A percentile compares a stretch with the other conserved stretches of the same genome.
Evolutionary conservation across 2,888 invertebrate species (phyloP).

Genomic region (Eulithis prunata): DNA sequence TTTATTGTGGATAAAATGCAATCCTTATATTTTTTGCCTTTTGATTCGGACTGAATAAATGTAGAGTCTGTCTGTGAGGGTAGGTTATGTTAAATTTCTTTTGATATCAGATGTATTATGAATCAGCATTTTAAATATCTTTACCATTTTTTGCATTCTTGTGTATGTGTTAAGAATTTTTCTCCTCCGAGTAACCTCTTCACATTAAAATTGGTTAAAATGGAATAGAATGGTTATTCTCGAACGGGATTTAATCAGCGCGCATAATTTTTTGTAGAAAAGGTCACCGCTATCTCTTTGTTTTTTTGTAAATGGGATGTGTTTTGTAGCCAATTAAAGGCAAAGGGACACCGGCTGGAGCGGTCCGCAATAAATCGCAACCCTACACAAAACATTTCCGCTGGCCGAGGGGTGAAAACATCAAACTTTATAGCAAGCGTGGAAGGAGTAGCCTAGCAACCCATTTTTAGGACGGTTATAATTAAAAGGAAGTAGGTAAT

Average conservation of each 20-base stretch:
- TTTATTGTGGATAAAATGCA: slow-evolving; percentile 84
- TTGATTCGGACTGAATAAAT: slow-evolving; percentile 60
- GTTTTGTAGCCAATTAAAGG: slow-evolving; percentile 83
- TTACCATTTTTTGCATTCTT: slow-evolving; percentile 26
- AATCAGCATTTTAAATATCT: slow-evolving; percentile 36
- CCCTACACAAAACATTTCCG: slow-evolving; percentile 76
- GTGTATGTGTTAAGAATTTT: not conserved
- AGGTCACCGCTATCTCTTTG: slow-evolving; percentile 64
- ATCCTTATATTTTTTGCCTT: slow-evolving; percentile 76
- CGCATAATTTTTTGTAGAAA: slow-evolving; percentile 47
- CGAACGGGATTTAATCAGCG: slow-evolving; percentile 36
- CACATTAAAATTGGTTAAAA: no score
- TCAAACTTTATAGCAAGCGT: slow-evolving; percentile 31
- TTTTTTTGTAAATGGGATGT: slow-evolving; percentile 73
- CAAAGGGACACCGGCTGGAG: slow-evolving; percentile 72
- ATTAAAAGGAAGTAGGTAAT: slow-evolving; percentile 39
- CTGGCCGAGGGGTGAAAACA: slow-evolving; percentile 39
- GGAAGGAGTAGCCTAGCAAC: slow-evolving; percentile 25
- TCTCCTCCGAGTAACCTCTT: not conserved
- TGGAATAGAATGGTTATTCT: slow-evolving; percentile 2
- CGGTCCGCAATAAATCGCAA: slow-evolving; percentile 81
- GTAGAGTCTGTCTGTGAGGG: slow-evolving; percentile 41
- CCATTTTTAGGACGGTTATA: slow-evolving; percentile 32
- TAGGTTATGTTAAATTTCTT: slow-evolving; percentile 43
- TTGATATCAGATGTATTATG: slow-evolving; percentile 36